Base-by-base conservation (phyloP, 2,888 invertebrate species). In the Epinotia bilunana region DNA sequence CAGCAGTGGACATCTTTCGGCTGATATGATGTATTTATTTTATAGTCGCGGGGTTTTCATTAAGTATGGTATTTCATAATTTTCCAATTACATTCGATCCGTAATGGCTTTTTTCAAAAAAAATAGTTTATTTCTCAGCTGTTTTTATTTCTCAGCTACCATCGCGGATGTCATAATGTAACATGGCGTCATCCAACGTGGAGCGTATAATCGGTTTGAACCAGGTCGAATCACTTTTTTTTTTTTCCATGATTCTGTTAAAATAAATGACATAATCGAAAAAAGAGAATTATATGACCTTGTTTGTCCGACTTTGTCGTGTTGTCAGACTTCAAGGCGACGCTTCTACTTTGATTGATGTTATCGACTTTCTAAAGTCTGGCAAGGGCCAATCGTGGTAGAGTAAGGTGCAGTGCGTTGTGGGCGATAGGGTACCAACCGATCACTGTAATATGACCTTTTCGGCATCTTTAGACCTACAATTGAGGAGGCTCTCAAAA, bases 361-460 rank as follows among this genome's bases (percentile, higher is more conserved):
- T 5, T 39, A 53, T 39, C 46, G 57, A 57, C 73, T 74, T 74
- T 74, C 73, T 74, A 74, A 74, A 57, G 33, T 18, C 18, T 39
- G 28, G 16, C 13, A 60, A 28, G 60, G 60, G n/a, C 55, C 55
- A 11, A 18, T 55, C 18, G 18, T 49, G 49, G 49, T 16, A 1
- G 4, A 16, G 49, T 16, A 39, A 39, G 39, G 39, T 39, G 9
- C 9, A 39, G 39, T 39, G 39, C 39, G 9, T 39, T 39, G 39
- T 39, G 9, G 39, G 33, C 6, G 33, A 33, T 33, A 7, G 33
- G 33, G 9, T 39, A 9, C 9, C 39, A 39, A 39, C 7, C 1
- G 39, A 39, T 39, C 39, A 39, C 39, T 39, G 39, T 39, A 9
- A 33, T 33, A 33, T 33, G 33, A 39, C 39, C 9, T 39, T 9